These are phyloP conservation scores for Isotomurus palustris DNA, from an alignment of 2,888 invertebrate genomes.

Conservation along the genomic window DNA sequence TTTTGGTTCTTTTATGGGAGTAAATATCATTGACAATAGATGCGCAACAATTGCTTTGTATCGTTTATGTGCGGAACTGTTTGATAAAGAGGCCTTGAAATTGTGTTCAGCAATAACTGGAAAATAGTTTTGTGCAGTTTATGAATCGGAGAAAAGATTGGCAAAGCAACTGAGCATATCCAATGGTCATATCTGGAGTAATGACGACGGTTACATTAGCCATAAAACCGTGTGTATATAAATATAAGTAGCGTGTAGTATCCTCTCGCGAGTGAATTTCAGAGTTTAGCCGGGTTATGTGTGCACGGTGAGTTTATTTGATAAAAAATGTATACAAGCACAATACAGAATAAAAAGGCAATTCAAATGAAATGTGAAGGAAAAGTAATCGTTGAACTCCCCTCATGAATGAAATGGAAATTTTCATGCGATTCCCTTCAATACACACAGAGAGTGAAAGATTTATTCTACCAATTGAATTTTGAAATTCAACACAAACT, in stretches of 20 bases:
- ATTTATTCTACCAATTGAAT: slow-evolving; percentile 16
- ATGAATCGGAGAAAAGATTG: neutral
- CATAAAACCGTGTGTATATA: too few species aligned
- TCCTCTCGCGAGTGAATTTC: too few species aligned
- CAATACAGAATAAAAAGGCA: slow-evolving; percentile 8
- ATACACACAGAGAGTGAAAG: slow-evolving; percentile 2
- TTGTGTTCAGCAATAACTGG: too few species aligned
- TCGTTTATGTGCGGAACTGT: too few species aligned
- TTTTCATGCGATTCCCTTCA: slow-evolving; percentile 6
- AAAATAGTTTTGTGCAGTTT: too few species aligned
- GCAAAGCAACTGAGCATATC: neutral
- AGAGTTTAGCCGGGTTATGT: neutral
- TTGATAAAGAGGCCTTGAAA: too few species aligned
- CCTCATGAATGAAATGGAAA: slow-evolving; percentile 11
- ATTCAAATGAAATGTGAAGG: slow-evolving; percentile 6
- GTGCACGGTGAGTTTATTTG: slow-evolving; percentile 1
- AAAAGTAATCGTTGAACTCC: neutral
- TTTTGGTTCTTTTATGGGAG: too few species aligned
- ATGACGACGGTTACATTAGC: neutral
- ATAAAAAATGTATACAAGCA: too few species aligned
- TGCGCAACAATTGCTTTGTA: too few species aligned
- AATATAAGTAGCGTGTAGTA: too few species aligned
- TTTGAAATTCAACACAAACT: slow-evolving; percentile 13
- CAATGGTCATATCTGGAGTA: neutral
- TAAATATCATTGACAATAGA: too few species aligned